Evolutionary conservation across 2,888 invertebrate genomes (phyloP), one percentile per base, ranked within the genome.

Genomic region (Diaprepes abbreviatus): DNA sequence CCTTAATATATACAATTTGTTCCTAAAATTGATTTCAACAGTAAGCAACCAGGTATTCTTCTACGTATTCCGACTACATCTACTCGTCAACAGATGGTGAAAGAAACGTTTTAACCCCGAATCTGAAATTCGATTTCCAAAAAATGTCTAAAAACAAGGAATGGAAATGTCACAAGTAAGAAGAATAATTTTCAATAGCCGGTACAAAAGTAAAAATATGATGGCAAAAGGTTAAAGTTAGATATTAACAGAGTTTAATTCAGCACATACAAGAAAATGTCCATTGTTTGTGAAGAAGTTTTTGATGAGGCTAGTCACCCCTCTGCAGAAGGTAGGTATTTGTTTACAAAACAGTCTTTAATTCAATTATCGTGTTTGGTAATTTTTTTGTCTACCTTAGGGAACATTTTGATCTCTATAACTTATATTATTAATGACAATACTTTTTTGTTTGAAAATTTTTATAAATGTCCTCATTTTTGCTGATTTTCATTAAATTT

Each of bases 221-320:
- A 62, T 62, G 62, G 50, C 50, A 50, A 14, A 62, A 48, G 62
- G 62, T 38, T 62, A 62, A 38, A 50, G 9, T 6, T 0, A 28
- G 24, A 19, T 35, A 48, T 45, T n/a, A 2, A 9, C 19, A 6
- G 5, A 14, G 19, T 17, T 35, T 24, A 50, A 58, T n/a, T 58
- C 31, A 43, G 10, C 10, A 17, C 28, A 31, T 14, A 7, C 24
- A 16, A 45, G 24, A 59, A 57, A 33, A 72, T 72, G 72, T 78
- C 82, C 48, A 77, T 93, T 77, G 90, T 92, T 79, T 93, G 93
- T 84, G 91, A 92, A 85, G 94, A 94, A 86, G 89, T 94, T 74
- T 94, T 94, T 83, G 93, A 94, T 85, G 94, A 93, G 85, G 89
- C 90, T 79, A 93, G 93, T 81, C 90, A 91, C 83, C 93, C 94